A percentile compares a stretch with the other conserved stretches of the same genome.
Conservation (phyloP, 2,888 invertebrate genomes). For the Pollenia amentaria region DNA sequence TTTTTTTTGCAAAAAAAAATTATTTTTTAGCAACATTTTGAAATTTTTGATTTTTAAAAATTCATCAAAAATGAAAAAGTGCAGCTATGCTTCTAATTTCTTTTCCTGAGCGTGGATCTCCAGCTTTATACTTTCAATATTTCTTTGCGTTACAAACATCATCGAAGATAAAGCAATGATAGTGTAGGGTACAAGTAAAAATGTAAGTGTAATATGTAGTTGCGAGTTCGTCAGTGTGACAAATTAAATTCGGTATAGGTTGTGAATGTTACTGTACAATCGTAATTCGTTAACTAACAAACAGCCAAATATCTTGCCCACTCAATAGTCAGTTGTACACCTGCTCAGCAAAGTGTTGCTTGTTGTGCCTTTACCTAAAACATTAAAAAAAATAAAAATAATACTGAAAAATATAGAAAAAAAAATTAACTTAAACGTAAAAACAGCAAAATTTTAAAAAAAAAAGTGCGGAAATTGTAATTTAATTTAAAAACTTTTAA, state of each 20-base stretch:
- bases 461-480: constrained; percentile 31
- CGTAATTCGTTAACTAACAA: constrained; percentile 12
- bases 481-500: constrained; percentile 39
- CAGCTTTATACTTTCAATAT: too few relatives aligned
- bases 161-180: too few relatives aligned
- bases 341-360: constrained; percentile 57
- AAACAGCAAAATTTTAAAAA: constrained; percentile 30
- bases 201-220: too few relatives aligned
- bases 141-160: too few relatives aligned
- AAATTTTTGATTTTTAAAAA: too few relatives aligned
- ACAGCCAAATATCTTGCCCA: constrained; percentile 25
- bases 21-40: too few relatives aligned
- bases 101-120: too few relatives aligned
- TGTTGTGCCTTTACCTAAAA: constrained; percentile 38
- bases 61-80: too few relatives aligned
- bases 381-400: constrained; percentile 7
- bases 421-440: constrained; percentile 26
- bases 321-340: constrained; percentile 64
- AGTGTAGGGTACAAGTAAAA: too few relatives aligned
- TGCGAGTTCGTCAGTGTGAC: background rate
- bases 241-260: constrained; percentile 12
- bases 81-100: too few relatives aligned
- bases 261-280: background rate
- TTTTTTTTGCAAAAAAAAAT: too few relatives aligned
- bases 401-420: constrained; percentile 2